Evolutionary conservation across 2,113 vertebrate species (phyloP).

Genomic region (Turdus rufiventris): DNA sequence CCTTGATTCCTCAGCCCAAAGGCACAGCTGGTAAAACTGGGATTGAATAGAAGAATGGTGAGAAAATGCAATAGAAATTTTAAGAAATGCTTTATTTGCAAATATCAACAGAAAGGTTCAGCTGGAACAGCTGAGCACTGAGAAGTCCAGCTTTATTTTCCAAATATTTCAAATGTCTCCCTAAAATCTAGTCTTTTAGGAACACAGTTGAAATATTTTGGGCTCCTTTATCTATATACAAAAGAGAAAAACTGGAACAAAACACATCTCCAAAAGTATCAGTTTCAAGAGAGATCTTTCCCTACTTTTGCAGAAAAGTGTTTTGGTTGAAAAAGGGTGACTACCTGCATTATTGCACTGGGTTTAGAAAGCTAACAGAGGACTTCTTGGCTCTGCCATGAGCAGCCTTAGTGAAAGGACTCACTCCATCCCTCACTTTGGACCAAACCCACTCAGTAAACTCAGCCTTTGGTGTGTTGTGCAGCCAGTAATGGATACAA

Average conservation of each 20-base stretch:
- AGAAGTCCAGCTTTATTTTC: neutral
- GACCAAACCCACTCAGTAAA: neutral
- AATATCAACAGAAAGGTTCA: neutral
- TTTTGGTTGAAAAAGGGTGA: neutral
- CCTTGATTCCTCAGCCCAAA: neutral
- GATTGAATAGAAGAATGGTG: neutral
- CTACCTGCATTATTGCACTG: neutral
- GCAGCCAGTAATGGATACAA: neutral
- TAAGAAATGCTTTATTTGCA: neutral
- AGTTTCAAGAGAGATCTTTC: neutral
- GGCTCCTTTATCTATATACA: neutral
- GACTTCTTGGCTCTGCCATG: neutral
- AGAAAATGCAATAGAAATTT: neutral
- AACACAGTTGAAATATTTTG: neutral
- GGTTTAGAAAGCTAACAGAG: neutral
- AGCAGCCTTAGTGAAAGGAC: neutral
- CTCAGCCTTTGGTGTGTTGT: rapidly evolving
- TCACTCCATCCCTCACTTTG: neutral
- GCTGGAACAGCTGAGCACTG: neutral
- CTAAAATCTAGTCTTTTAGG: neutral
- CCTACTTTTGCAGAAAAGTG: neutral
- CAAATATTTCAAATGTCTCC: neutral
- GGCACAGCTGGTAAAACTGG: neutral
- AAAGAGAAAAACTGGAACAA: neutral
- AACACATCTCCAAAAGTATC: neutral